phyloP scores from a whole-genome alignment of 2,113 vertebrate species.

The Ptilonorhynchus violaceus region DNA sequence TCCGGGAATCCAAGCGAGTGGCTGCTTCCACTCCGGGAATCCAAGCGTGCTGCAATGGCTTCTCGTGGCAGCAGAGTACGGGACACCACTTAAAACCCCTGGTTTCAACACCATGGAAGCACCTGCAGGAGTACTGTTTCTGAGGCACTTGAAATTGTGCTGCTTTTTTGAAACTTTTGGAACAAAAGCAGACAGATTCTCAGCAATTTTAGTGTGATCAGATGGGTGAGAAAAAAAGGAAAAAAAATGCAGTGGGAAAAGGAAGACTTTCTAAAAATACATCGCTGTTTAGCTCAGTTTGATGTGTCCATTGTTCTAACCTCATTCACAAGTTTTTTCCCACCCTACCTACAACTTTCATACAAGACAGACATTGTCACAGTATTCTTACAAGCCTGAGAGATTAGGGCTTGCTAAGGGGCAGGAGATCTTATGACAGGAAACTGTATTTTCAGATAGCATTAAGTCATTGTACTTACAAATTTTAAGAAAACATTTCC shows the following conservation, averaged over 20 bases:
- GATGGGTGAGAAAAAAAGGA: neutral
- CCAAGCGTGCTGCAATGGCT: neutral
- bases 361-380: constrained; percentile 47
- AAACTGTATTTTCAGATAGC: constrained; percentile 64
- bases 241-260: neutral
- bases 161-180: neutral
- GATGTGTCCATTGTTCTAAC: neutral
- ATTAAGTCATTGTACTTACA: constrained; percentile 80
- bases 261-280: constrained; percentile 8
- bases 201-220: neutral
- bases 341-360: constrained; percentile 70
- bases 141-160: neutral
- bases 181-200: neutral
- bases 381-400: constrained; percentile 18
- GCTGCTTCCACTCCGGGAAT: neutral
- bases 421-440: constrained; percentile 39
- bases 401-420: neutral
- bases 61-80: rapidly evolving
- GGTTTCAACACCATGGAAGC: neutral
- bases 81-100: neutral
- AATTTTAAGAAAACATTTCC: constrained; percentile 95
- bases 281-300: neutral
- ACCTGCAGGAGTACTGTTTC: neutral
- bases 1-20: neutral
- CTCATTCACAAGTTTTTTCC: constrained; percentile 61